Conservation (phyloP, 2,888 invertebrate species). For the Troides helena region DNA sequence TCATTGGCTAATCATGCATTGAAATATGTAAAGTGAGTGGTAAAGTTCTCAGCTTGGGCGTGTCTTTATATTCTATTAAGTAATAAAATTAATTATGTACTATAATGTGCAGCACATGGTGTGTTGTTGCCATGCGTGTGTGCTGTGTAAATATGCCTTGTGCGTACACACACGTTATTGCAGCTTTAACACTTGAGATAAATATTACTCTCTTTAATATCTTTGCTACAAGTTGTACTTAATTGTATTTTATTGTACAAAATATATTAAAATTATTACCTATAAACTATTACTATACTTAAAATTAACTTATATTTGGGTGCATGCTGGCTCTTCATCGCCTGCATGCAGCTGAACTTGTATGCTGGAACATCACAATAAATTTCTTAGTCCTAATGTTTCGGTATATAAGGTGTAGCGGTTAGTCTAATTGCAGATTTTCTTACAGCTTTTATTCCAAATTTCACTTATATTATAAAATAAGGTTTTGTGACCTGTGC, state of each 20-base stretch:
- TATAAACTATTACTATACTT: conserved; percentile 75
- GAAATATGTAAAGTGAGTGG: conserved; percentile 77
- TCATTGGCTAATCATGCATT: conserved; percentile 81
- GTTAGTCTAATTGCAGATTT: conserved; percentile 80
- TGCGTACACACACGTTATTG: conserved; percentile 79
- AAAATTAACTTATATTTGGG: conserved; percentile 75
- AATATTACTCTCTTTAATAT: conserved; percentile 82
- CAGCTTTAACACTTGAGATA: conserved; percentile 79
- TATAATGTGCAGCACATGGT: conserved; percentile 77
- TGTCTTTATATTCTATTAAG: conserved; percentile 79
- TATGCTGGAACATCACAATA: conserved; percentile 78
- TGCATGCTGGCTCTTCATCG: conserved; percentile 76
- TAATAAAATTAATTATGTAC: conserved; percentile 76
- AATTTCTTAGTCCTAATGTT: conserved; percentile 77
- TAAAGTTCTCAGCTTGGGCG: conserved; percentile 76
- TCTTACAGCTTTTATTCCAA: conserved; percentile 80
- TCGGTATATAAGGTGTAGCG: conserved; percentile 78
- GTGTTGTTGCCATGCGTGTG: conserved; percentile 76
- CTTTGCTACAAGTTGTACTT: conserved; percentile 86
- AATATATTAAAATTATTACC: conserved; percentile 83
- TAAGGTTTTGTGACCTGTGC: conserved; percentile 75
- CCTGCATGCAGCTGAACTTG: conserved; percentile 78
- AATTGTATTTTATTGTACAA: conserved; percentile 85
- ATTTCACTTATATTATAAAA: conserved; percentile 74
- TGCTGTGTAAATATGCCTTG: conserved; percentile 79